Evolutionary conservation across 2,113 vertebrate genomes (phyloP), one percentile per base, ranked within the genome.

Genomic region (Phylloscopus trochilus): DNA sequence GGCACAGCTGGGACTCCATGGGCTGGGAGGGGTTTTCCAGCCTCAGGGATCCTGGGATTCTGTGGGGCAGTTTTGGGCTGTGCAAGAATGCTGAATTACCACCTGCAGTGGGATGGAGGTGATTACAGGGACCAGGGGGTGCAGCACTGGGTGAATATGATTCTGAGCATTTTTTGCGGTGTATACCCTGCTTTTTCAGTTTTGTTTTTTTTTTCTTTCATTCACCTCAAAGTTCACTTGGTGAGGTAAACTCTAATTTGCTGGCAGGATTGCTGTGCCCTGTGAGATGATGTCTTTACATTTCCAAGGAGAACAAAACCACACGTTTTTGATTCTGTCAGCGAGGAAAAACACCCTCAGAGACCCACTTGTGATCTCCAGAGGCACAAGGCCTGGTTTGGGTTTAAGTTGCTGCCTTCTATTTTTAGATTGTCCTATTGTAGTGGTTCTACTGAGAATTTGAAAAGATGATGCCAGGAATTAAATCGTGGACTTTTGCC

Each of bases 181-280:
- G 2, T 66, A 91, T 84, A 30, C 69, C 69, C 75, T 91, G 78
- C 44, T 88, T 93, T 90, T 31, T 7, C 55, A 27, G 6, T 85
- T 83, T 37, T 53, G 6, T 1, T 13, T 19, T 15, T n/a, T n/a
- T n/a, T 31, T 47, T 23, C 31, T 55, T 81, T 52, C 28, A 31
- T 90, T 93, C 10, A 41, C 30, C 72, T 81, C 46, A 8, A 66
- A 83, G 47, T 87, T 95, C 95, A 84, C 89, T 95, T 78, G 47
- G 51, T 81, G 92, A 89, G 55, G 53, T 90, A 81, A 83, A 77
- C 56, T 87, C 46, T 86, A 55, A 83, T 97, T 96, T 97, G 30
- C 33, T 89, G 49, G 53, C 90, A 52, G 74, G 73, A 39, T 46
- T 86, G n/a, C 87, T 88, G 41, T 87, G 23, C 87, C 90, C 43